phyloP scores from a whole-genome alignment of 2,888 invertebrate genomes.

The Apodemia zela region DNA sequence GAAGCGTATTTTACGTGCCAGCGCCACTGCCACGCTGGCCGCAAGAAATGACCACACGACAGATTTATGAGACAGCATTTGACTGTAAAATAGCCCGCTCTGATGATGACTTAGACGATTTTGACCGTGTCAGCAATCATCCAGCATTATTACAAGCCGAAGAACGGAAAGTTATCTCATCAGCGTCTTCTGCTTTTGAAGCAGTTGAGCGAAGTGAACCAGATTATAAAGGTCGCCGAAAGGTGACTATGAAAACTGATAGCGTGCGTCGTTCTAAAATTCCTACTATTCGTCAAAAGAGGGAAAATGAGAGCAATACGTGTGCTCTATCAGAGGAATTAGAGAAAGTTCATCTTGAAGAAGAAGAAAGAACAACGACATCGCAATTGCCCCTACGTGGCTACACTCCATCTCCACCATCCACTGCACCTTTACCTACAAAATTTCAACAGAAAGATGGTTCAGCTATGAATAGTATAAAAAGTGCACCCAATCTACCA shows the following conservation, averaged over 20 bases:
- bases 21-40: conserved; percentile 84
- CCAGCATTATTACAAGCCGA: conserved; percentile 84
- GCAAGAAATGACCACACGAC: conserved; percentile 83
- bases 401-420: conserved; percentile 90
- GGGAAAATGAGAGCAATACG: conserved; percentile 64
- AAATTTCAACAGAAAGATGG: conserved; percentile 88
- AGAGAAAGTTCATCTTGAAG: conserved; percentile 83
- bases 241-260: conserved; percentile 78
- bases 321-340: conserved; percentile 74
- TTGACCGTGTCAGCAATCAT: conserved; percentile 90
- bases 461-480: conserved; percentile 87
- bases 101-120: conserved; percentile 89
- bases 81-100: conserved; percentile 92
- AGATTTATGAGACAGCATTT: conserved; percentile 94
- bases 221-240: conserved; percentile 78
- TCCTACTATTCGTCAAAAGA: conserved; percentile 78
- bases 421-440: conserved; percentile 90
- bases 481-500: conserved; percentile 89
- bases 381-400: conserved; percentile 84
- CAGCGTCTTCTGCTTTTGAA: conserved; percentile 73
- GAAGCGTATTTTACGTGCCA: conserved; percentile 85
- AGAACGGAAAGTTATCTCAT: conserved; percentile 69
- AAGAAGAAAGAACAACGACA: conserved; percentile 76
- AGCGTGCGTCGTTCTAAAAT: conserved; percentile 80
- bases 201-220: conserved; percentile 73